A percentile compares a stretch with the other conserved stretches of the same genome.
Evolutionary conservation across 2,888 invertebrate species (phyloP).

Genomic region (Alsophila aescularia): DNA sequence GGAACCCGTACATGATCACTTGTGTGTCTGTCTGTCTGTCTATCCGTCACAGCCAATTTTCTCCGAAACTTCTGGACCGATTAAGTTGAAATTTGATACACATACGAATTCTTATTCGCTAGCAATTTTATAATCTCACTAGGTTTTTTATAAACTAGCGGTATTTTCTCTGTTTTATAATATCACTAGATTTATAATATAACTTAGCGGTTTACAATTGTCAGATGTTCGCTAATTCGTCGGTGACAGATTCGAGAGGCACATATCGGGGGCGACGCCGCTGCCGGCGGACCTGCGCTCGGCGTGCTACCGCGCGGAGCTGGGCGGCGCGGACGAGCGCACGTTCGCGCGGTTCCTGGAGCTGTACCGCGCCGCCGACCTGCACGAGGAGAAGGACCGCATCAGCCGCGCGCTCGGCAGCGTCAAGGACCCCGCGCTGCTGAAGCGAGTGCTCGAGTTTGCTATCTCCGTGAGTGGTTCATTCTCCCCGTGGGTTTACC

Average conservation of each 20-base stretch:
- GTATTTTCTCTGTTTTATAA: too few species aligned
- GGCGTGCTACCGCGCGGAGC: constrained; percentile 93
- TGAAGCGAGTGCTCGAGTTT: constrained; percentile 91
- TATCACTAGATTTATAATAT: too few species aligned
- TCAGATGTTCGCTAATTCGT: neutral
- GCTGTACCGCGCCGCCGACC: constrained; percentile 92
- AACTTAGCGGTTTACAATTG: too few species aligned
- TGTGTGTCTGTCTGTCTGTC: too few species aligned
- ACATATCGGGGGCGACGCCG: constrained; percentile 83
- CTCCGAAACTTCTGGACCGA: too few species aligned
- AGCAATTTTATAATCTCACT: too few species aligned
- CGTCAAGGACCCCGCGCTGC: constrained; percentile 87
- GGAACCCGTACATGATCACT: too few species aligned
- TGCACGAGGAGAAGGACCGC: constrained; percentile 97
- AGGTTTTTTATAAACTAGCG: too few species aligned
- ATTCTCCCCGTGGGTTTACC: neutral
- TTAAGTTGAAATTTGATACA: too few species aligned
- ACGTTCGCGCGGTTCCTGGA: constrained; percentile 91
- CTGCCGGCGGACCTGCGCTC: constrained; percentile 94
- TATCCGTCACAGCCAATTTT: too few species aligned
- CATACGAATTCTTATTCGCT: too few species aligned
- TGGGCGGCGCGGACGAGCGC: constrained; percentile 87
- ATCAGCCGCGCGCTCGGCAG: constrained; percentile 94
- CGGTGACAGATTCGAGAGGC: constrained; percentile 84
- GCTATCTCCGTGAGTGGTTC: constrained; percentile 91